Conservation (phyloP, 2,888 invertebrate species). For the Luperina testacea region DNA sequence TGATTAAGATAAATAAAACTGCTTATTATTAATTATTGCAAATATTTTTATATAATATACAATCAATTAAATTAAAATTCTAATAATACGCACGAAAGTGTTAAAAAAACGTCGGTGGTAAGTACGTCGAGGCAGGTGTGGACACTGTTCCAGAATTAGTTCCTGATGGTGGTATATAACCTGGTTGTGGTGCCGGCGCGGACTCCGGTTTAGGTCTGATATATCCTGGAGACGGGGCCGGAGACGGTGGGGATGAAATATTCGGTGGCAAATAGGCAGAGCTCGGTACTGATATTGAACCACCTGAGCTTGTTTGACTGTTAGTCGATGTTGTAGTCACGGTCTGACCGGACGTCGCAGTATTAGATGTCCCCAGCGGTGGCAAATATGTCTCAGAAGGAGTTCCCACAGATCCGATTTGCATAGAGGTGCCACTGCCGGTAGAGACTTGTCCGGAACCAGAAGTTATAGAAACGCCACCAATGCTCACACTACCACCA, state of each 20-base stretch:
- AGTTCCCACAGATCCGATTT: constrained; percentile 47
- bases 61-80: constrained; percentile 17
- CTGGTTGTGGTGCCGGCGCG: constrained; percentile 53
- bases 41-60: constrained; percentile 32
- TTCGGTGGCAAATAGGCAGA: constrained; percentile 69
- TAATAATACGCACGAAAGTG: not conserved
- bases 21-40: constrained; percentile 1
- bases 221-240: constrained; percentile 60
- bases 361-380: constrained; percentile 60
- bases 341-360: constrained; percentile 32
- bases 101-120: constrained; percentile 80
- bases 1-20: constrained; percentile 23
- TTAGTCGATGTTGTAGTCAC: constrained; percentile 37
- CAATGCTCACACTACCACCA: constrained; percentile 49
- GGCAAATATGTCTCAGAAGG: constrained; percentile 73
- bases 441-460: constrained; percentile 45
- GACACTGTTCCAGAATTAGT: constrained; percentile 65
- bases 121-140: constrained; percentile 80
- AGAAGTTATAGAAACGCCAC: constrained; percentile 58
- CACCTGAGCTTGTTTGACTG: constrained; percentile 50
- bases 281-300: constrained; percentile 62
- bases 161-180: constrained; percentile 75
- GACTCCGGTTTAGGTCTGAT: constrained; percentile 49
- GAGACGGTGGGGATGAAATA: constrained; percentile 49
- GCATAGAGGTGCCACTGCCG: constrained; percentile 24